phyloP scores from a whole-genome alignment of 2,888 invertebrate genomes.

The Aphidius colemani region DNA sequence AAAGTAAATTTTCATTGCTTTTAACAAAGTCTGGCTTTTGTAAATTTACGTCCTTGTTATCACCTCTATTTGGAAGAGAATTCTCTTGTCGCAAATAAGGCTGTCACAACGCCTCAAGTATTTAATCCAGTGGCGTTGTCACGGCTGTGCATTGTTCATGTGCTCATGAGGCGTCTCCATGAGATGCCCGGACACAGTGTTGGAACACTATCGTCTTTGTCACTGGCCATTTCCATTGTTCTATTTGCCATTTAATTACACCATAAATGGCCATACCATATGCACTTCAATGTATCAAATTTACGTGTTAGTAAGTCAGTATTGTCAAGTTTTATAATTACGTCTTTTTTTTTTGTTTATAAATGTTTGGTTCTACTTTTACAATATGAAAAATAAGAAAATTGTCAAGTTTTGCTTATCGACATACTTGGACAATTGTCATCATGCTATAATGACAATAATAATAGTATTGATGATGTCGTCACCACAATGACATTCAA shows the following conservation, averaged over 20 bases:
- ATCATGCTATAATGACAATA: too few relatives aligned
- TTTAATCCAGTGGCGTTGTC: conserved; percentile 41
- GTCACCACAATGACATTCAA: too few relatives aligned
- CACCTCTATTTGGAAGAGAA: neutral
- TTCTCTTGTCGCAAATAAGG: conserved; percentile 7
- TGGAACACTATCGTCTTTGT: conserved; percentile 28
- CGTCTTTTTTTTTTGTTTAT: too few relatives aligned
- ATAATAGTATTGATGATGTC: too few relatives aligned
- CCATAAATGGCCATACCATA: conserved; percentile 30
- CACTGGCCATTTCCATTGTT: conserved; percentile 33
- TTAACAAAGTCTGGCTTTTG: too few relatives aligned
- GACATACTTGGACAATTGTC: too few relatives aligned
- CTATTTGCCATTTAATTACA: conserved; percentile 43
- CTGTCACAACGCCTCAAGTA: conserved; percentile 33
- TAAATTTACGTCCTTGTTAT: neutral
- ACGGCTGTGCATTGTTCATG: conserved; percentile 42
- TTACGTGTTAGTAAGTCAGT: too few relatives aligned
- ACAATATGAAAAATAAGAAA: too few relatives aligned
- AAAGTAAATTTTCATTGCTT: conserved; percentile 2
- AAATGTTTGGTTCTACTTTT: conserved; percentile 3
- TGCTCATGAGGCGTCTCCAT: conserved; percentile 33
- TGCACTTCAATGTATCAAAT: neutral
- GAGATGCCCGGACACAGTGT: conserved; percentile 25
- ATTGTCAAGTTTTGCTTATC: too few relatives aligned
- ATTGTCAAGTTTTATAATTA: too few relatives aligned